A percentile compares a stretch with the other conserved stretches of the same genome.
Evolutionary conservation across 2,113 vertebrate genomes (phyloP).

Genomic region (Grantiella picta): DNA sequence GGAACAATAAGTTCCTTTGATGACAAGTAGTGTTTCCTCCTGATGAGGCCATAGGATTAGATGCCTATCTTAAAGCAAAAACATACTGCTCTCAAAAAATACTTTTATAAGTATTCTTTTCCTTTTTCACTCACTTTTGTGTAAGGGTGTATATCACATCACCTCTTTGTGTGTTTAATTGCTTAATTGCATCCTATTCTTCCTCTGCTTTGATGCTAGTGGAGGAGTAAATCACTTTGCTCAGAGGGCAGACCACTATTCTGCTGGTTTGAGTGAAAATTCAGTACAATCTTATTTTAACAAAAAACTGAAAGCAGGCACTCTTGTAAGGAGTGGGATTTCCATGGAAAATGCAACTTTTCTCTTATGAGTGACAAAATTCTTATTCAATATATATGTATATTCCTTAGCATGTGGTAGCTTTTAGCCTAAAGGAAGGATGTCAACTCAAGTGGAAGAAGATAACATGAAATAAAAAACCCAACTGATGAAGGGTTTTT

Average conservation of each 20-base stretch:
- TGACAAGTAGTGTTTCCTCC: constrained; percentile 23
- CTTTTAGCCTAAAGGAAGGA: not conserved
- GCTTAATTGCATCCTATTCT: not conserved
- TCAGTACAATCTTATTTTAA: not conserved
- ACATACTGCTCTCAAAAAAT: not conserved
- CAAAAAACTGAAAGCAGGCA: not conserved
- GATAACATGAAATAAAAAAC: not conserved
- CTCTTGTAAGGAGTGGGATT: not conserved
- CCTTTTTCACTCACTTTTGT: not conserved
- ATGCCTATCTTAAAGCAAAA: constrained; percentile 25
- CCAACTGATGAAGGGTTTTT: not conserved
- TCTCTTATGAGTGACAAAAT: not conserved
- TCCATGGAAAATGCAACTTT: not conserved
- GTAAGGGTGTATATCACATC: not conserved
- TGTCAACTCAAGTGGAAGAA: not conserved
- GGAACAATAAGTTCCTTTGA: constrained; percentile 47
- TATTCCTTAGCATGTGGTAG: not conserved
- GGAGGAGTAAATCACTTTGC: not conserved
- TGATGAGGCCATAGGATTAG: constrained; percentile 26
- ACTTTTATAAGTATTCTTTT: not conserved
- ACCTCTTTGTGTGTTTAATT: not conserved
- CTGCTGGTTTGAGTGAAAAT: not conserved
- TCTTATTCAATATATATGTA: not conserved
- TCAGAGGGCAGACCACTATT: not conserved
- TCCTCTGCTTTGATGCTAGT: not conserved